Conservation (phyloP, 2,888 invertebrate genomes). For the Cabera pusaria region DNA sequence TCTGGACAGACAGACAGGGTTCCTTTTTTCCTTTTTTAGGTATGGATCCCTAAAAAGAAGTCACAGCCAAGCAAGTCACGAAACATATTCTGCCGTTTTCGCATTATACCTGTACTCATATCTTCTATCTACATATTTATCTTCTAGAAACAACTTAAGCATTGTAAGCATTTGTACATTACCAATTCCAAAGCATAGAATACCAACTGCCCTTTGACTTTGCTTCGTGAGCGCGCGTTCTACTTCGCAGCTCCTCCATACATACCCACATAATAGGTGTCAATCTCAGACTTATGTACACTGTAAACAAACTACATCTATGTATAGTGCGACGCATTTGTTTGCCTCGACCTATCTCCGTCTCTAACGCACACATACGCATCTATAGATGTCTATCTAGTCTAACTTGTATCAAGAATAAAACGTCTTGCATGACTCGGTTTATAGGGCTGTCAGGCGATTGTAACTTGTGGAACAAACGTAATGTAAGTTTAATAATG, state of each 20-base stretch:
- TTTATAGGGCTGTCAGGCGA: conserved; percentile 13
- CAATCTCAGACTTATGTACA: conserved; percentile 15
- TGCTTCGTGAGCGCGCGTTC: conserved; percentile 3
- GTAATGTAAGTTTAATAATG: too few species aligned
- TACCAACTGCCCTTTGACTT: too few species aligned
- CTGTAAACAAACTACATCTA: conserved; percentile 43
- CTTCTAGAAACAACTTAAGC: too few species aligned
- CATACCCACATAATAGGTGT: conserved; percentile 6
- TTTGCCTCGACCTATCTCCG: conserved; percentile 53
- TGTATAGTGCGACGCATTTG: conserved; percentile 40
- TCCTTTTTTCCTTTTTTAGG: too few species aligned
- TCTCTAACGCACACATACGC: conserved; percentile 14
- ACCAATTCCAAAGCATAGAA: too few species aligned
- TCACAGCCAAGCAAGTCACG: too few species aligned
- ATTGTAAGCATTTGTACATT: too few species aligned
- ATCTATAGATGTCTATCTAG: conserved; percentile 32
- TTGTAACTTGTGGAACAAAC: not conserved
- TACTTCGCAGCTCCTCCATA: conserved; percentile 18
- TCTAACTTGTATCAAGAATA: conserved; percentile 15
- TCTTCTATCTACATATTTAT: too few species aligned
- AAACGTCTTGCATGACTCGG: conserved; percentile 19
- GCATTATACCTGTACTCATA: too few species aligned
- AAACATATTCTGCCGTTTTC: too few species aligned
- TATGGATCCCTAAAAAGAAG: too few species aligned
- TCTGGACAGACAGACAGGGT: too few species aligned